phyloP scores from a whole-genome alignment of 1,140 invertebrate species.

The Araneus ventricosus region DNA sequence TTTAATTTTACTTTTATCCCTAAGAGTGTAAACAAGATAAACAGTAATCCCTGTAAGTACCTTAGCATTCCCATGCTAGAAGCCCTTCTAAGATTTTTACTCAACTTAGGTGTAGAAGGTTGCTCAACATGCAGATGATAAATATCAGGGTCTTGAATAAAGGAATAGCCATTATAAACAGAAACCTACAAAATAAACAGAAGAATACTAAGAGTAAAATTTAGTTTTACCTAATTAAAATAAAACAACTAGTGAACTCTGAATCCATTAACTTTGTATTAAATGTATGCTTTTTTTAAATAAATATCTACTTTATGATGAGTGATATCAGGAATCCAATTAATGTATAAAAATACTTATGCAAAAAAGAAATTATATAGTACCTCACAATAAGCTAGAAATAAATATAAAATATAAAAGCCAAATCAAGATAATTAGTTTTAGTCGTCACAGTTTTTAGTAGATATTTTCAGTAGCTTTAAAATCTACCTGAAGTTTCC shows the following conservation, averaged over 20 bases:
- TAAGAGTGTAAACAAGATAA: too few species aligned
- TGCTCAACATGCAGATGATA: slow-evolving; percentile 57
- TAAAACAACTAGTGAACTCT: not conserved
- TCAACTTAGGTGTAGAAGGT: not conserved
- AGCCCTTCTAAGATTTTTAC: slow-evolving; percentile 45
- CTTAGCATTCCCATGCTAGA: slow-evolving; percentile 55
- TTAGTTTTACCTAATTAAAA: not conserved
- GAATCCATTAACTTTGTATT: not conserved
- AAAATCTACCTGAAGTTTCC: slow-evolving; percentile 53
- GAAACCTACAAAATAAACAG: slow-evolving; percentile 31
- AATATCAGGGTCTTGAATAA: slow-evolving; percentile 70
- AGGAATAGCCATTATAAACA: slow-evolving; percentile 65
- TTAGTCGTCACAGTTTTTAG: too few species aligned
- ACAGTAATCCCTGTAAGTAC: not conserved
- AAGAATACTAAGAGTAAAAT: not conserved
- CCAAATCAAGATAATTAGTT: too few species aligned
- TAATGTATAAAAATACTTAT: not conserved
- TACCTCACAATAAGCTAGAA: too few species aligned
- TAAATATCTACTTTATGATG: too few species aligned
- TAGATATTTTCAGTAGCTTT: too few species aligned
- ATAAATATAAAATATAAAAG: too few species aligned
- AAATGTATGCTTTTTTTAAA: not conserved
- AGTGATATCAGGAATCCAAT: too few species aligned
- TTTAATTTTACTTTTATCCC: too few species aligned
- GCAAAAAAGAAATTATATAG: not conserved